phyloP scores from a whole-genome alignment of 2,888 invertebrate species.

The Eucera pruinosa region DNA sequence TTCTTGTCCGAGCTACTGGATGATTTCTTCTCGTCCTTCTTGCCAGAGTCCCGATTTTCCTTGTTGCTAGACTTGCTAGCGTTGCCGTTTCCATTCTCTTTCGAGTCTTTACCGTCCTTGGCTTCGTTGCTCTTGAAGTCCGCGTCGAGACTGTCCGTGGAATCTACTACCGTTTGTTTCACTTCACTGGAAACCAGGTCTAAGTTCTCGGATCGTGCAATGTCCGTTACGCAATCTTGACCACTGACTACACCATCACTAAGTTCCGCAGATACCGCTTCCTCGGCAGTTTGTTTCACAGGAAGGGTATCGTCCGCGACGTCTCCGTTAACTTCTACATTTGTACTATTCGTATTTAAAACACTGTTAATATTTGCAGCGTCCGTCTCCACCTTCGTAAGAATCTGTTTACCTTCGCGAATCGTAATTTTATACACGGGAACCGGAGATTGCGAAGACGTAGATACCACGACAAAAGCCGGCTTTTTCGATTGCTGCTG shows the following conservation, averaged over 20 bases:
- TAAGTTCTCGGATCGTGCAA: slow-evolving; percentile 63
- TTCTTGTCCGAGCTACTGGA: slow-evolving; percentile 81
- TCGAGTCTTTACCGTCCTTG: slow-evolving; percentile 72
- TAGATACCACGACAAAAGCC: slow-evolving; percentile 76
- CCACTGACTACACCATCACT: slow-evolving; percentile 67
- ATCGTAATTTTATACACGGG: slow-evolving; percentile 88
- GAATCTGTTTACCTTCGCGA: slow-evolving; percentile 90
- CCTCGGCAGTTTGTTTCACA: slow-evolving; percentile 74
- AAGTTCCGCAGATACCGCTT: slow-evolving; percentile 63
- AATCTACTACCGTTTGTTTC: slow-evolving; percentile 71
- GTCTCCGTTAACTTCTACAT: slow-evolving; percentile 74
- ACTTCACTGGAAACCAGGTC: slow-evolving; percentile 74
- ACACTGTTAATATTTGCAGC: slow-evolving; percentile 77
- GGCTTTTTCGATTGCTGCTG: slow-evolving; percentile 71
- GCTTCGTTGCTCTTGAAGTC: slow-evolving; percentile 64
- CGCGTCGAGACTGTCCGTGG: slow-evolving; percentile 74
- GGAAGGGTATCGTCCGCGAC: slow-evolving; percentile 59
- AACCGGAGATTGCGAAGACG: slow-evolving; percentile 71
- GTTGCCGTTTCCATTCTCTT: slow-evolving; percentile 75
- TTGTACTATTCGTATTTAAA: slow-evolving; percentile 69
- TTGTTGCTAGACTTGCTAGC: slow-evolving; percentile 86
- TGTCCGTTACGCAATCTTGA: slow-evolving; percentile 55
- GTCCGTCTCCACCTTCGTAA: slow-evolving; percentile 86
- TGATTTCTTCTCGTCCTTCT: slow-evolving; percentile 84
- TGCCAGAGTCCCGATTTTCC: slow-evolving; percentile 84